Evolutionary conservation across 2,113 vertebrate genomes (phyloP).

Genomic region (Notothenia coriiceps): DNA sequence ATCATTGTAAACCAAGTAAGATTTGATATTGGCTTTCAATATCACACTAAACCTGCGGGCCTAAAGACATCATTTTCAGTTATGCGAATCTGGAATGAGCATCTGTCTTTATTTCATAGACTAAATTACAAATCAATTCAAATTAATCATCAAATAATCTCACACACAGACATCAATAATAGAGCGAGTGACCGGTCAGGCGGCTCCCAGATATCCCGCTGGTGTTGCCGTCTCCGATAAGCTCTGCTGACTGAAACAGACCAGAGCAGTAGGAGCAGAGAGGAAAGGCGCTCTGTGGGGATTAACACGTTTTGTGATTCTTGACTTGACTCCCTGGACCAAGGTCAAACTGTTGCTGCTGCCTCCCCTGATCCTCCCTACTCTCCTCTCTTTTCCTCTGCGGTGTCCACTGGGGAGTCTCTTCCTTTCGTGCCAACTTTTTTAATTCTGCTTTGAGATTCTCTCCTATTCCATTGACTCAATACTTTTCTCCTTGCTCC

Average conservation of each 20-base stretch:
- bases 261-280: conserved; percentile 9
- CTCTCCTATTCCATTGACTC: background rate
- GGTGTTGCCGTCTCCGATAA: conserved; percentile 47
- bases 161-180: background rate
- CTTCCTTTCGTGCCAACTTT: too few species aligned
- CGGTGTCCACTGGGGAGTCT: background rate
- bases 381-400: background rate
- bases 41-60: background rate
- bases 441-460: background rate
- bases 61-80: background rate
- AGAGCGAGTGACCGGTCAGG: conserved; percentile 68
- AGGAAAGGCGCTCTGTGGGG: conserved; percentile 1
- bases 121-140: background rate
- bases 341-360: conserved; percentile 66
- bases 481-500: background rate
- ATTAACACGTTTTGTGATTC: conserved; percentile 67
- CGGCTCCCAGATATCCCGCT: conserved; percentile 44
- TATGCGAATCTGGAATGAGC: background rate
- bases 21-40: background rate
- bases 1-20: background rate
- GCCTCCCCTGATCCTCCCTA: conserved; percentile 24
- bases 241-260: conserved; percentile 60
- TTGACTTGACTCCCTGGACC: conserved; percentile 62
- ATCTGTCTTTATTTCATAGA: background rate
- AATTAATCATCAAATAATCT: background rate